Conservation (phyloP, 2,113 vertebrate genomes). For the Pituophis catenifer region DNA sequence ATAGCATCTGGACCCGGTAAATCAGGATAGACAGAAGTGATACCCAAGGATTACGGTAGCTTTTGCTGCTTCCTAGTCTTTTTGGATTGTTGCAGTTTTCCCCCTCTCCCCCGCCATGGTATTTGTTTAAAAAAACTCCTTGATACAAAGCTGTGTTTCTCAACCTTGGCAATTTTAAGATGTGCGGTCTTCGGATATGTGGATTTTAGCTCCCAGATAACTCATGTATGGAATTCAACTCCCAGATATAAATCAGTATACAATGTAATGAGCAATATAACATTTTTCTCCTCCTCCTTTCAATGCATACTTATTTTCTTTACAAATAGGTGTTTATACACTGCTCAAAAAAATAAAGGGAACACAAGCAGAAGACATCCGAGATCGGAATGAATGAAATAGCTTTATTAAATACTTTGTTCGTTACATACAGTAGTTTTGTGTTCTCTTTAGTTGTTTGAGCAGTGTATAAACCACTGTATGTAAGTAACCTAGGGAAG, state of each 20-base stretch:
- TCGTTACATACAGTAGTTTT: too few species aligned
- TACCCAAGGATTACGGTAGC: not conserved
- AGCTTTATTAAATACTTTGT: too few species aligned
- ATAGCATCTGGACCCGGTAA: not conserved
- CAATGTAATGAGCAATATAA: not conserved
- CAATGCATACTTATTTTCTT: not conserved
- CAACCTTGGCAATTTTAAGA: not conserved
- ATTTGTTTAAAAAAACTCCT: not conserved
- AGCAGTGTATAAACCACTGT: too few species aligned
- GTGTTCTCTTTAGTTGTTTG: too few species aligned
- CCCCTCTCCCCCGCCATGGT: fast-evolving
- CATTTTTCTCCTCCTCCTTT: not conserved
- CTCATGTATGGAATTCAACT: not conserved
- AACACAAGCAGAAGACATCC: too few species aligned
- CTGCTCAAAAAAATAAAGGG: too few species aligned
- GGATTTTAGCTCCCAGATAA: not conserved
- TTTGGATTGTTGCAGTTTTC: not conserved
- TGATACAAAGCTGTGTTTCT: not conserved
- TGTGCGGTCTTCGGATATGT: not conserved
- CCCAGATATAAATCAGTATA: not conserved
- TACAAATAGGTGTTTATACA: not conserved
- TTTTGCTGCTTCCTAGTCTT: not conserved
- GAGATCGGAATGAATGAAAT: too few species aligned
- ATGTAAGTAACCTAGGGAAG: conserved; percentile 40
- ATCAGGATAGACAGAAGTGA: not conserved